Evolutionary conservation across 2,888 invertebrate species (phyloP).

Genomic region (Drosophila anceps): DNA sequence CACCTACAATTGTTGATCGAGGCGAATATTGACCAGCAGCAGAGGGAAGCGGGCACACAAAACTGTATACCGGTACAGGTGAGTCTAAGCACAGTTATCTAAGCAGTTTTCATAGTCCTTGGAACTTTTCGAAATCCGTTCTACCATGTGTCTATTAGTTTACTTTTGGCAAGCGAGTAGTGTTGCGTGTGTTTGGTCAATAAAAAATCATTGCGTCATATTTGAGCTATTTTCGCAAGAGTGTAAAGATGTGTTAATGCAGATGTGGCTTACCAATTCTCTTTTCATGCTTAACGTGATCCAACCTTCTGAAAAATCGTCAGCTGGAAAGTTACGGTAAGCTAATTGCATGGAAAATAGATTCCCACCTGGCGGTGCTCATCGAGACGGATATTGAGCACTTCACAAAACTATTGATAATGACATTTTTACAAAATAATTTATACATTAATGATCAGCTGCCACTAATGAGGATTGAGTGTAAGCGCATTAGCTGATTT

Average conservation of each 20-base stretch:
- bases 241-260: slow-evolving; percentile 2
- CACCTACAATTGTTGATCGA: slow-evolving; percentile 83
- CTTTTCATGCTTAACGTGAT: slow-evolving; percentile 35
- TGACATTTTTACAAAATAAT: slow-evolving; percentile 90
- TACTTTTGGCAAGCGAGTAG: not conserved
- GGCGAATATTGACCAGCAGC: slow-evolving; percentile 77
- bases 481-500: slow-evolving; percentile 86
- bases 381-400: slow-evolving; percentile 92
- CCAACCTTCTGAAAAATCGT: not conserved
- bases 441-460: slow-evolving; percentile 92
- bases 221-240: slow-evolving; percentile 5
- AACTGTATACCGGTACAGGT: slow-evolving; percentile 71
- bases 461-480: slow-evolving; percentile 91
- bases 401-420: slow-evolving; percentile 89
- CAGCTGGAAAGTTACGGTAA: slow-evolving; percentile 93
- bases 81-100: slow-evolving; percentile 30
- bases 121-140: not conserved
- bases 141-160: not conserved
- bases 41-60: slow-evolving; percentile 22
- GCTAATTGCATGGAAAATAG: slow-evolving; percentile 92
- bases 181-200: slow-evolving; percentile 35
- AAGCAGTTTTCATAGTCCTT: not conserved
- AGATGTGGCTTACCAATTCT: slow-evolving; percentile 16
- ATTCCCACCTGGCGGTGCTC: slow-evolving; percentile 90
- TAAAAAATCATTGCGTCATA: slow-evolving; percentile 38